Percentiles rank a stretch among this genome's conserved stretches.
Evolutionary conservation across 2,113 vertebrate genomes (phyloP).

Genomic region (Prionailurus viverrinus): DNA sequence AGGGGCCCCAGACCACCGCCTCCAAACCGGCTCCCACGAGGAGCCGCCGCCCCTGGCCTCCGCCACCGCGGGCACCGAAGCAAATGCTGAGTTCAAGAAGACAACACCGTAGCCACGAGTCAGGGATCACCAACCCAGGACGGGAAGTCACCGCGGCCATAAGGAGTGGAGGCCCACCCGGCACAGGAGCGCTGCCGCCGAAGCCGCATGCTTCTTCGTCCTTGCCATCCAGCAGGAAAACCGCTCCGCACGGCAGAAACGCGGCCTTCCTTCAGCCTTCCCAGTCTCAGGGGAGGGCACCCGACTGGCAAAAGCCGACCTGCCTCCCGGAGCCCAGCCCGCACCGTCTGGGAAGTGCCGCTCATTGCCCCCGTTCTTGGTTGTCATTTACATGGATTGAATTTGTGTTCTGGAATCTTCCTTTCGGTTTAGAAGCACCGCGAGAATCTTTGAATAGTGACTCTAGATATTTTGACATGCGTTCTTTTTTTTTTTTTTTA

Average conservation of each 20-base stretch:
- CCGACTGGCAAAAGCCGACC: background rate
- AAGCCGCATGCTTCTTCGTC: background rate
- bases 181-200: background rate
- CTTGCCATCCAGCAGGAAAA: background rate
- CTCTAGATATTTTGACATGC: background rate
- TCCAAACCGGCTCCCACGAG: background rate
- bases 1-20: background rate
- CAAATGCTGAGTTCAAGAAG: background rate
- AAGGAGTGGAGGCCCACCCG: background rate
- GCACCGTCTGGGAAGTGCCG: background rate
- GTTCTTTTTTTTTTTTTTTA: background rate
- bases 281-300: background rate
- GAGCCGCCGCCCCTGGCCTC: background rate
- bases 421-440: background rate
- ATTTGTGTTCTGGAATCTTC: background rate
- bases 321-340: background rate
- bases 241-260: background rate
- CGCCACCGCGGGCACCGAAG: too few relatives aligned
- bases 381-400: background rate
- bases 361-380: background rate
- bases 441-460: conserved; percentile 45
- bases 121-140: background rate
- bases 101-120: background rate
- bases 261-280: background rate
- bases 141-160: background rate